phyloP scores from a whole-genome alignment of 2,113 vertebrate species.

The Rhinolophus ferrumequinum region DNA sequence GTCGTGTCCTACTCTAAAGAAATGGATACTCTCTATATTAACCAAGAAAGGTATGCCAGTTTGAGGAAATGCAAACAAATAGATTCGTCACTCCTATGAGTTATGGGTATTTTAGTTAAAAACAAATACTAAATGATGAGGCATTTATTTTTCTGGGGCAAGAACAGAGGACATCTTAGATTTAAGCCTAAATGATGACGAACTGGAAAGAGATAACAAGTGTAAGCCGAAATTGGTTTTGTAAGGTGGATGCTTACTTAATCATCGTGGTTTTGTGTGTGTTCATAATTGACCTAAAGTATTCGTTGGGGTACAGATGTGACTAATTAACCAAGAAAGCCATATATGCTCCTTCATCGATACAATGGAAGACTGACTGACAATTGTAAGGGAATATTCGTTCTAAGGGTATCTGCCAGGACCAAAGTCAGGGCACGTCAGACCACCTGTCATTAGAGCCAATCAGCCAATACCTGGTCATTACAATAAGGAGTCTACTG shows the following conservation, averaged over 20 bases:
- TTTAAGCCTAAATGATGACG: no score
- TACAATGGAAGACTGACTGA: no score
- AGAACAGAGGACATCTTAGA: neutral
- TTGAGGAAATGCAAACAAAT: neutral
- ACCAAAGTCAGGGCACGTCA: no score
- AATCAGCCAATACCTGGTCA: rapidly evolving
- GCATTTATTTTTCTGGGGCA: neutral
- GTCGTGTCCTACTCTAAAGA: neutral
- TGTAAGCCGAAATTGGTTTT: neutral
- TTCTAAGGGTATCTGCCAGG: rapidly evolving
- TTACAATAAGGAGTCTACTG: rapidly evolving
- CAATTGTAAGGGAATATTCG: no score
- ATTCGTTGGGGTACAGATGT: neutral
- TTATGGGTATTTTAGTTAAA: neutral
- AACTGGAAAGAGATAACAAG: neutral
- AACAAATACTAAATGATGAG: neutral
- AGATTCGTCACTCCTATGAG: neutral
- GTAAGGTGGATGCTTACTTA: neutral
- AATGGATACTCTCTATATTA: rapidly evolving
- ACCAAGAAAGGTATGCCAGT: neutral
- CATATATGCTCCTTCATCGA: rapidly evolving
- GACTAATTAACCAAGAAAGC: neutral
- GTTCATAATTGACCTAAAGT: neutral
- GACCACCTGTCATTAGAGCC: rapidly evolving
- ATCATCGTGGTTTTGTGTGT: neutral